Percentiles rank a stretch among this genome's conserved stretches.
These are phyloP conservation scores for Oostethus manadensis DNA, from an alignment of 2,113 vertebrate species.

Conservation along the genomic window DNA sequence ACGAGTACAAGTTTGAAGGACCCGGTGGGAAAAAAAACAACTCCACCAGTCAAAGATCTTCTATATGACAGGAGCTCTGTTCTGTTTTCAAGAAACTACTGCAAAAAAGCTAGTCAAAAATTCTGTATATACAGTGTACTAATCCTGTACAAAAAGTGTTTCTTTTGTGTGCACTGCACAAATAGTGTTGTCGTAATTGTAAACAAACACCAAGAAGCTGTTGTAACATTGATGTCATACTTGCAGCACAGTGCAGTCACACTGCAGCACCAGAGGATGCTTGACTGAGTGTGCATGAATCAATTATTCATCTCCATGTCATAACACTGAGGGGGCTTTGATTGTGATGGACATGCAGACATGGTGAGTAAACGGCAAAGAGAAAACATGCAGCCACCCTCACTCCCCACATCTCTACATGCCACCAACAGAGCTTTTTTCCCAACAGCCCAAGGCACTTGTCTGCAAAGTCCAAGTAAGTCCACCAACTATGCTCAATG, in stretches of 20 bases:
- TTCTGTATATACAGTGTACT: no score
- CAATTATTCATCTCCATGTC: constrained; percentile 58
- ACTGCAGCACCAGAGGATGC: constrained; percentile 23
- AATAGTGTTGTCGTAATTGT: neutral
- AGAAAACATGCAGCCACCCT: constrained; percentile 23
- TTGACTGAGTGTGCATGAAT: constrained; percentile 45
- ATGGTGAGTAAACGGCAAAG: constrained; percentile 31
- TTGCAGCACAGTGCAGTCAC: constrained; percentile 26
- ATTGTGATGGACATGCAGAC: constrained; percentile 53
- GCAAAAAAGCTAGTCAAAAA: no score
- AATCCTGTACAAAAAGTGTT: no score
- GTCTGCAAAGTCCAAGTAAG: constrained; percentile 2
- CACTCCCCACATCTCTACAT: constrained; percentile 10
- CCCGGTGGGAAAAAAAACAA: no score
- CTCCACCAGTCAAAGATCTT: no score
- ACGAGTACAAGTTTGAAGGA: no score
- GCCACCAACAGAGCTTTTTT: constrained; percentile 2
- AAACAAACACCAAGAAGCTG: constrained; percentile 21
- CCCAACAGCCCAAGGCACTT: constrained; percentile 26
- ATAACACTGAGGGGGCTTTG: constrained; percentile 53
- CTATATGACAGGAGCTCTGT: no score
- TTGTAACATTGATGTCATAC: constrained; percentile 28
- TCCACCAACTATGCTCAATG: neutral
- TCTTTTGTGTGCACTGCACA: neutral
- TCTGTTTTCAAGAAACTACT: no score